A percentile compares a stretch with the other conserved stretches of the same genome.
Evolutionary conservation across 1,140 invertebrate species (phyloP).

Genomic region (Papilio machaon): DNA sequence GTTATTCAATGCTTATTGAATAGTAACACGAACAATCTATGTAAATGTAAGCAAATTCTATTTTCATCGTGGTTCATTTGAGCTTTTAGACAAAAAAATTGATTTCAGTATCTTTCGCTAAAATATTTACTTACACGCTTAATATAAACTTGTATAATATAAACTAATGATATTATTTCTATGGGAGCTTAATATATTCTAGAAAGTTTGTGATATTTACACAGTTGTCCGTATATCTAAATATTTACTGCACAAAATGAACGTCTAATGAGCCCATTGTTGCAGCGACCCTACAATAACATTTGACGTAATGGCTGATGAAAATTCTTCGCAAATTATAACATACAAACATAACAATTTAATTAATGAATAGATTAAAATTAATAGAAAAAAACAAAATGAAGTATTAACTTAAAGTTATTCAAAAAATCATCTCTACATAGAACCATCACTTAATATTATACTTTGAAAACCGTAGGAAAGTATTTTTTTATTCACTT

Average conservation of each 20-base stretch:
- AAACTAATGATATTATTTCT: neutral
- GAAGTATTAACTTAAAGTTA: too few relatives aligned
- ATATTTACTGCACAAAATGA: neutral
- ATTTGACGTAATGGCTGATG: constrained; percentile 25
- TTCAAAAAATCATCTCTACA: too few relatives aligned
- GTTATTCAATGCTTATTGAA: neutral
- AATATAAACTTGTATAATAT: neutral
- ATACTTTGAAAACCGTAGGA: too few relatives aligned
- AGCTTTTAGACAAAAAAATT: neutral
- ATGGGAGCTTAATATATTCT: neutral
- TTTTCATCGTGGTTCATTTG: neutral
- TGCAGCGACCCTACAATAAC: neutral
- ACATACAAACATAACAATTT: neutral
- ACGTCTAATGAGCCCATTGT: constrained; percentile 28
- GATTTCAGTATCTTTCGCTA: neutral
- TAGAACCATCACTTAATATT: too few relatives aligned
- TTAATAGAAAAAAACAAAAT: too few relatives aligned
- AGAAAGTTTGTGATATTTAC: constrained; percentile 18
- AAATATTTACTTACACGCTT: neutral
- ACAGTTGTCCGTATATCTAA: neutral
- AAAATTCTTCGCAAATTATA: neutral
- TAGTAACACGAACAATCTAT: neutral
- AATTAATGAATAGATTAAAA: too few relatives aligned
- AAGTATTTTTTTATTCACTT: neutral
- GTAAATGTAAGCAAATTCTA: neutral